Base-by-base conservation (phyloP, 2,888 invertebrate species). In the Netelia melanura region DNA sequence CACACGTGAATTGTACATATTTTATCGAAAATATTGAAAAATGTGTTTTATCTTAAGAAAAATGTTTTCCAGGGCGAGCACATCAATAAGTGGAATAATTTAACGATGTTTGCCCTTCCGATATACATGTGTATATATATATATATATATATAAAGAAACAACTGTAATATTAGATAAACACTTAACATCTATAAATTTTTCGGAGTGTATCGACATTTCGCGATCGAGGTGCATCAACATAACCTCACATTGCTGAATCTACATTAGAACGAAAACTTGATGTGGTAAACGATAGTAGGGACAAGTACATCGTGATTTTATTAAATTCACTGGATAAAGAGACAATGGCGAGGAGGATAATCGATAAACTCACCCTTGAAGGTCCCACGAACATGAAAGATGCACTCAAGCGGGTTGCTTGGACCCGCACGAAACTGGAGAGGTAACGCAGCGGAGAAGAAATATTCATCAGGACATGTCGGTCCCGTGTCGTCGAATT, bases 171-270 rank as follows among this genome's bases (percentile, higher is more conserved):
- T 48, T 3, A 10, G 11, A 48, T 30, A 30, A 30, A 30, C 30
- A 30, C 3, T 30, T 5, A 30, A 5, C 30, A 30, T 5, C 30
- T 30, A 30, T 30, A 5, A 30, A 48, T 72, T 70, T 81, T 79
- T 48, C 44, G 71, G 71, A 68, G 75, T 71, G 83, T 71, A 30
- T 76, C 25, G 81, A 81, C 56, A 56, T 74, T 80, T 85, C 83
- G 75, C 38, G 56, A 83, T 81, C 77, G 75, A 81, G 48, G 62
- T 81, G 71, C 86, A 89, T 88, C 89, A 88, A 91, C 89, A 88
- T 90, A 90, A 90, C 90, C 90, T 88, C 64, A 76, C 86, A 85
- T 68, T 76, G 70, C 11, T 23, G 23, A 10, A 14, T 11, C 9
- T 61, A 76, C 75, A 74, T 81, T 38, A 52, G 23, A 30, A 56